phyloP scores from a whole-genome alignment of 1,140 invertebrate species.

The Cryptotermes secundus region DNA sequence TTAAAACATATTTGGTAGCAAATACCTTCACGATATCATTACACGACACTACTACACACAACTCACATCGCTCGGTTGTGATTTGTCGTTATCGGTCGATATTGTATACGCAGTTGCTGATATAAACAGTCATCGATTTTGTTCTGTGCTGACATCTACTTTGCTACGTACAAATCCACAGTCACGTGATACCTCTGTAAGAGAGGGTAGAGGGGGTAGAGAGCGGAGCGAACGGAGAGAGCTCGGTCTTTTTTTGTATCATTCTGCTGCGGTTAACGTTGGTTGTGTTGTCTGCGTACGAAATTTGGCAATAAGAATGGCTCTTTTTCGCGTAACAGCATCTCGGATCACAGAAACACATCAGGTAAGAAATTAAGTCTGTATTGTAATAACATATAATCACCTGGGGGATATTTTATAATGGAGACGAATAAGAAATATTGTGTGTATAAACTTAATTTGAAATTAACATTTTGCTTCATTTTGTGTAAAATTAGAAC shows the following conservation, averaged over 20 bases:
- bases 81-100: no score
- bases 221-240: no score
- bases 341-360: constrained; percentile 25
- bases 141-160: background rate
- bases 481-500: no score
- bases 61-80: no score
- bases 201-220: no score
- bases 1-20: no score
- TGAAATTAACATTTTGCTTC: no score
- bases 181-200: background rate
- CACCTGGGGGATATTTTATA: background rate
- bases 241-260: background rate
- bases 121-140: background rate
- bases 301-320: constrained; percentile 25
- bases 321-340: constrained; percentile 28
- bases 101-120: background rate
- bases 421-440: background rate
- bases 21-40: no score
- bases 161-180: background rate
- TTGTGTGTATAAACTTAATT: background rate
- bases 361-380: background rate
- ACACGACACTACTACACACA: no score
- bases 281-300: background rate
- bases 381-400: background rate
- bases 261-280: constrained; percentile 1